phyloP scores from a whole-genome alignment of 2,113 vertebrate species.

The Corythornis vintsioides region DNA sequence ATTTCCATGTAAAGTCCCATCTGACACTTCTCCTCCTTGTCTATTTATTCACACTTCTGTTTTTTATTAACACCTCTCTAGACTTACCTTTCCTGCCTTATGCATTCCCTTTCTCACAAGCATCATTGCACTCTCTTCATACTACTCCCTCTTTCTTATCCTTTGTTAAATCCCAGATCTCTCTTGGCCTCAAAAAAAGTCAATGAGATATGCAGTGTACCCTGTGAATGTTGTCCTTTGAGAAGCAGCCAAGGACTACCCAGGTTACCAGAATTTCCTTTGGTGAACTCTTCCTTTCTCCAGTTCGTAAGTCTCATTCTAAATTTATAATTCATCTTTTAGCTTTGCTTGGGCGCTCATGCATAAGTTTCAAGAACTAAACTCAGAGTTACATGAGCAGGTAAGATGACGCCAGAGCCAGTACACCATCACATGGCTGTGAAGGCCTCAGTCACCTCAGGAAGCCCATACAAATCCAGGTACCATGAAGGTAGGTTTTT shows the following conservation, averaged over 20 bases:
- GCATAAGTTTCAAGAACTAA: not conserved
- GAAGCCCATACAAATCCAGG: not conserved
- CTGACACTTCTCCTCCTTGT: not conserved
- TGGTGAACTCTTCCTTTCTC: not conserved
- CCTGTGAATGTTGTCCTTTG: not conserved
- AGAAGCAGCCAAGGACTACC: not conserved
- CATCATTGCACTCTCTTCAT: not conserved
- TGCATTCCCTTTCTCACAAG: not conserved
- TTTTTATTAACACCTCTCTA: not conserved
- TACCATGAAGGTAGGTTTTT: not conserved
- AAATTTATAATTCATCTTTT: not conserved
- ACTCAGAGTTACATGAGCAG: not conserved
- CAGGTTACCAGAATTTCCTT: not conserved
- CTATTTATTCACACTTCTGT: not conserved
- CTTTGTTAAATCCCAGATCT: not conserved
- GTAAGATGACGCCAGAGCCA: not conserved
- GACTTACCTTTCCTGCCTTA: not conserved
- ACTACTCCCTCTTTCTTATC: not conserved
- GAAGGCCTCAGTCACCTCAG: not conserved
- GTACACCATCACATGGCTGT: not conserved
- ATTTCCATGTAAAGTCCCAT: not conserved
- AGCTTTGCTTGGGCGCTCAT: not conserved
- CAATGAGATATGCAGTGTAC: not conserved
- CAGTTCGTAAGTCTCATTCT: not conserved
- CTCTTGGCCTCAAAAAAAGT: not conserved